Evolutionary conservation across 2,797 vertebrate genomes (phyloP).

Genomic region (Acridotheres tristis): DNA sequence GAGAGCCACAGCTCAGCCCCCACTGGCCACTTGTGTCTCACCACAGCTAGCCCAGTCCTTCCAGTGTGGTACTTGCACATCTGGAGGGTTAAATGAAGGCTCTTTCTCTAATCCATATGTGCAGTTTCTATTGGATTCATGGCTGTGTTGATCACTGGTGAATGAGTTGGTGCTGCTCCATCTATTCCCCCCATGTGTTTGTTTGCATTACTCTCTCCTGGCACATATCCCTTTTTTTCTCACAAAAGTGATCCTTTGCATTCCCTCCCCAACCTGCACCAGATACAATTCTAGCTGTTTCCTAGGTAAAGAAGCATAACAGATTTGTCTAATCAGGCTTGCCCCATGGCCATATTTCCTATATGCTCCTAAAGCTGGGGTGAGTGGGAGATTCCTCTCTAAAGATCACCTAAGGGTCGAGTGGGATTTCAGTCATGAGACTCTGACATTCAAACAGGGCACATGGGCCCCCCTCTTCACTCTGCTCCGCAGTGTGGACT

Average conservation of each 20-base stretch:
- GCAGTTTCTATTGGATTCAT: neutral
- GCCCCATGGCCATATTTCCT: neutral
- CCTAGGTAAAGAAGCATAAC: neutral
- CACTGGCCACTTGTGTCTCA: neutral
- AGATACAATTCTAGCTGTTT: neutral
- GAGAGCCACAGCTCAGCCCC: neutral
- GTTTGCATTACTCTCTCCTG: neutral
- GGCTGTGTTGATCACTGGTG: neutral
- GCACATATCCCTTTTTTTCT: neutral
- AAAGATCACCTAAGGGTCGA: conserved; percentile 8
- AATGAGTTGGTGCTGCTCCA: neutral
- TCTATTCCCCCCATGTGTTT: neutral
- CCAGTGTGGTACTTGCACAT: neutral
- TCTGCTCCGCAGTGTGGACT: neutral
- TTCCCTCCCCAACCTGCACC: neutral
- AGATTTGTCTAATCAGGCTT: neutral
- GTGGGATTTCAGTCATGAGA: conserved; percentile 23
- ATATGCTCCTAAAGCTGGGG: neutral
- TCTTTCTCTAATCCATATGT: neutral
- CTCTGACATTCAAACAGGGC: conserved; percentile 13
- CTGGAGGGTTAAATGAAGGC: neutral
- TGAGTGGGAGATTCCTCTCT: conserved; percentile 29
- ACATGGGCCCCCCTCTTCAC: neutral
- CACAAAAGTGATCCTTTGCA: neutral
- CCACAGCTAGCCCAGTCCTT: neutral